Percentiles rank a stretch among this genome's conserved stretches.
phyloP scores from a whole-genome alignment of 2,888 invertebrate species.

The Pterostichus niger region DNA sequence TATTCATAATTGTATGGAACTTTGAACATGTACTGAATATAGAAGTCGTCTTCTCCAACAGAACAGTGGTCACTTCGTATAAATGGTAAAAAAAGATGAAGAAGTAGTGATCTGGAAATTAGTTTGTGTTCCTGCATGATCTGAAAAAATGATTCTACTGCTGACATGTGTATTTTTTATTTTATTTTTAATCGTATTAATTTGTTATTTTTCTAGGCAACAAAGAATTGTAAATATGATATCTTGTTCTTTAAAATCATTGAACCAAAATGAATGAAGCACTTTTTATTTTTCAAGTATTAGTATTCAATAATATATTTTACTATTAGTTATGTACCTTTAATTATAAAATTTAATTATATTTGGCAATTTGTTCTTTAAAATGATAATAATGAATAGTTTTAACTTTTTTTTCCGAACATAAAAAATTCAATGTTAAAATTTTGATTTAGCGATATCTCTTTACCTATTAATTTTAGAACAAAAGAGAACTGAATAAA shows the following conservation, averaged over 20 bases:
- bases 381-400: too few species aligned
- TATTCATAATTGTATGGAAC: slow-evolving; percentile 21
- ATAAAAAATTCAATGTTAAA: too few species aligned
- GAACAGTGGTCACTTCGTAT: background rate
- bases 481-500: too few species aligned
- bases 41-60: background rate
- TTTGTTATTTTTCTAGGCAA: background rate
- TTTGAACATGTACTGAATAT: background rate
- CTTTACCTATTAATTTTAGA: too few species aligned
- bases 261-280: background rate
- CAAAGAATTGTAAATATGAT: background rate
- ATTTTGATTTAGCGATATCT: too few species aligned
- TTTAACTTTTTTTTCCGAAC: too few species aligned
- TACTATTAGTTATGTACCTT: too few species aligned
- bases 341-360: too few species aligned
- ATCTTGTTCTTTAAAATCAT: background rate
- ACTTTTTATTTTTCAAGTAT: too few species aligned
- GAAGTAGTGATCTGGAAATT: background rate
- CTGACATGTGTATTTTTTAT: background rate
- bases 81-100: background rate
- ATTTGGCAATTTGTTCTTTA: too few species aligned
- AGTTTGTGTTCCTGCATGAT: background rate
- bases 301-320: too few species aligned
- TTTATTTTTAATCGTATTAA: background rate
- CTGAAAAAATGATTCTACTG: background rate